These are phyloP conservation scores for Rhabdornis inornatus DNA, from an alignment of 2,113 vertebrate genomes.

Conservation along the genomic window DNA sequence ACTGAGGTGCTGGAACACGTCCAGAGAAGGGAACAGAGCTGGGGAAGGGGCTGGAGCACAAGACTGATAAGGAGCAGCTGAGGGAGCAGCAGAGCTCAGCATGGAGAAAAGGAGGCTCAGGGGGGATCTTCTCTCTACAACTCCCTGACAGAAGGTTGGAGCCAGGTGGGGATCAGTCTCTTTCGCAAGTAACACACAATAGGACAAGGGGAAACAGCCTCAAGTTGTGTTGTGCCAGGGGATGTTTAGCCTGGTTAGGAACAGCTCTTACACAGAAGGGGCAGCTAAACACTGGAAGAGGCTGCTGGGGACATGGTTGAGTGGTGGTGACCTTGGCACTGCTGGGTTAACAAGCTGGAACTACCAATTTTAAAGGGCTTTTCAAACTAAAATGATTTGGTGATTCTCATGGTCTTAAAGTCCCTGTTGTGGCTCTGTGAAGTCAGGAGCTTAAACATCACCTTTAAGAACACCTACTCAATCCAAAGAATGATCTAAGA, in stretches of 20 bases:
- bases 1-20: fast-evolving
- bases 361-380: not conserved
- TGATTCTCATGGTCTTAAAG: not conserved
- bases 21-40: not conserved
- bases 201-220: not conserved
- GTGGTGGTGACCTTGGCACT: not conserved
- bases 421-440: fast-evolving
- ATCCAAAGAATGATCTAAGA: not conserved
- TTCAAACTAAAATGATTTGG: not conserved
- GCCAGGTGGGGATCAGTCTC: too few relatives aligned
- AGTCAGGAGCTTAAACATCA: not conserved
- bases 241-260: not conserved
- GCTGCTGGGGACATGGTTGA: not conserved
- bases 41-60: not conserved
- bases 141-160: not conserved
- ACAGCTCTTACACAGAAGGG: not conserved
- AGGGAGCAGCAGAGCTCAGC: not conserved
- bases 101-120: not conserved
- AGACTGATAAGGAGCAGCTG: not conserved
- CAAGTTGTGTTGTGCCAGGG: too few relatives aligned
- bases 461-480: not conserved
- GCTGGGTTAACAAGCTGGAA: not conserved
- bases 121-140: not conserved
- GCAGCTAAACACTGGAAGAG: not conserved
- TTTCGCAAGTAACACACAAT: not conserved